A percentile compares a stretch with the other conserved stretches of the same genome.
phyloP scores from a whole-genome alignment of 2,797 vertebrate species.

The Rhynchotus rufescens region DNA sequence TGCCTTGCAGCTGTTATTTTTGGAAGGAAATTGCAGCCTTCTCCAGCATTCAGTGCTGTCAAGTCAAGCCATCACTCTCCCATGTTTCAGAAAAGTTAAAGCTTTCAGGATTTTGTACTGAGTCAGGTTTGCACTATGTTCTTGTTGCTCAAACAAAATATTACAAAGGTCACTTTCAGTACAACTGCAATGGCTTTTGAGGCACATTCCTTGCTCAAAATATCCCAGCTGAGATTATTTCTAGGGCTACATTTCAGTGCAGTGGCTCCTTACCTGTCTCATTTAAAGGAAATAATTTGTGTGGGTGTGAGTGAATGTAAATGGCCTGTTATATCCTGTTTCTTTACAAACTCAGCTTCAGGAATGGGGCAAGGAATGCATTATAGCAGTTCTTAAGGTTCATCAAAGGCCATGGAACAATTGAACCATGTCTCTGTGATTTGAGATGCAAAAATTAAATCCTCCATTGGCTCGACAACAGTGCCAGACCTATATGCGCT shows the following conservation, averaged over 20 bases:
- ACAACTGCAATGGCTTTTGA: neutral
- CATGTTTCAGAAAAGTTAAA: neutral
- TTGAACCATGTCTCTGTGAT: neutral
- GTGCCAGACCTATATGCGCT: neutral
- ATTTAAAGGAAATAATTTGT: neutral
- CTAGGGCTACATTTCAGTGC: neutral
- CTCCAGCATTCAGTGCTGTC: neutral
- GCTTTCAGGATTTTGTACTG: neutral
- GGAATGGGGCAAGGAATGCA: neutral
- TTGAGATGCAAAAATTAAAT: neutral
- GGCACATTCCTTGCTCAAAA: neutral
- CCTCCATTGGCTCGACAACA: neutral
- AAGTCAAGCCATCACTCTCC: neutral
- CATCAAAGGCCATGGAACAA: neutral
- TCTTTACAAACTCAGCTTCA: neutral
- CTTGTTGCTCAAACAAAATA: neutral
- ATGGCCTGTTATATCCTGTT: neutral
- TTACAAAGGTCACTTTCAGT: neutral
- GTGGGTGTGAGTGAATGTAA: rapidly evolving
- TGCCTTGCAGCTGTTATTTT: neutral
- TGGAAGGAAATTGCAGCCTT: neutral
- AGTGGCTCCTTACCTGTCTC: neutral
- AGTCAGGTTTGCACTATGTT: neutral
- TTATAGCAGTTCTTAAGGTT: neutral
- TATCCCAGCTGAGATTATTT: neutral